Evolutionary conservation across 2,888 invertebrate species (phyloP).

Genomic region (Unio pictorum): DNA sequence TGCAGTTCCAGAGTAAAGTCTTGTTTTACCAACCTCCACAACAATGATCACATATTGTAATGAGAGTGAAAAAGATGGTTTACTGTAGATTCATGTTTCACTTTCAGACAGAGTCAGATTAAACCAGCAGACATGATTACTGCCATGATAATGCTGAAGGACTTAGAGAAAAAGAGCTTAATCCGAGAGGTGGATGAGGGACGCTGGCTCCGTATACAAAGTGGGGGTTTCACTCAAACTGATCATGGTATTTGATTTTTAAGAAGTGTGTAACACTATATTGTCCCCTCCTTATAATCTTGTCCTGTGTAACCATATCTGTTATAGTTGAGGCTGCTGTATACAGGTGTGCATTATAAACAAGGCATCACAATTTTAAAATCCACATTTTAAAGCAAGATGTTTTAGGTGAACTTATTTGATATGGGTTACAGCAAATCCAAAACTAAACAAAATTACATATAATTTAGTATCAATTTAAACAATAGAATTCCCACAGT

Average conservation of each 20-base stretch:
- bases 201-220: conserved; percentile 64
- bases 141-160: conserved; percentile 62
- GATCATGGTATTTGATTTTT: conserved; percentile 43
- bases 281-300: background rate
- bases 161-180: conserved; percentile 58
- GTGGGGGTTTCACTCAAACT: conserved; percentile 38
- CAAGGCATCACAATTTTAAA: no score
- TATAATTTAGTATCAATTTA: no score
- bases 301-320: no score
- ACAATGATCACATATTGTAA: background rate
- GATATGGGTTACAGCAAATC: no score
- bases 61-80: background rate
- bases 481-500: no score
- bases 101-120: conserved; percentile 47
- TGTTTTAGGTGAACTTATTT: no score
- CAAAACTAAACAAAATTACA: no score
- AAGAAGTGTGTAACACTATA: background rate
- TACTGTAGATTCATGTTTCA: background rate
- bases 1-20: no score
- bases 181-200: conserved; percentile 62
- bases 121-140: conserved; percentile 56
- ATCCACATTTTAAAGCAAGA: no score
- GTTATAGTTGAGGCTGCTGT: no score
- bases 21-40: no score
- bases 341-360: no score